Conservation (phyloP, 92 coral and sea anemone genomes). For the Umimayanthus chanpuru region DNA sequence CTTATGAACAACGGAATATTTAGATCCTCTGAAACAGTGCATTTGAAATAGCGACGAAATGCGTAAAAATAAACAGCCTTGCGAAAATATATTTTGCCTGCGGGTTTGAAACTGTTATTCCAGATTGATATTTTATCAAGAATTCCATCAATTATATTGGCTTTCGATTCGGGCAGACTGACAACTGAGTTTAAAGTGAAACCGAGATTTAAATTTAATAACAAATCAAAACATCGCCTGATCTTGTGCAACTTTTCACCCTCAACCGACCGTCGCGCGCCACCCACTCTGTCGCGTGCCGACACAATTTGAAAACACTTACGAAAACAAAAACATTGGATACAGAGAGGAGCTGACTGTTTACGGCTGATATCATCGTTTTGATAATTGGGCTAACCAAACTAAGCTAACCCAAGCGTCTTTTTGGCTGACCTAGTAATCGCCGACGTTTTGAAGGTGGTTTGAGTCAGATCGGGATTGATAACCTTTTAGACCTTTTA, state of each 20-base stretch:
- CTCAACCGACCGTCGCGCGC: not conserved
- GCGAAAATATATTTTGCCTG: too few relatives aligned
- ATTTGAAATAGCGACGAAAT: too few relatives aligned
- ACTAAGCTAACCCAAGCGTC: not conserved
- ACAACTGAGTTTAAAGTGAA: not conserved
- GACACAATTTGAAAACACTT: conserved; percentile 33
- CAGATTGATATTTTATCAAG: too few relatives aligned
- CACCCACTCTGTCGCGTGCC: conserved; percentile 37
- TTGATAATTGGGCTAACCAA: not conserved
- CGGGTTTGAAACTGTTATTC: too few relatives aligned
- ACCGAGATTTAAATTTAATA: not conserved
- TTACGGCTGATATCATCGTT: not conserved
- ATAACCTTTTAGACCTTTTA: too few relatives aligned
- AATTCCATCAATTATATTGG: too few relatives aligned
- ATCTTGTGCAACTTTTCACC: not conserved
- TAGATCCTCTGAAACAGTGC: too few relatives aligned
- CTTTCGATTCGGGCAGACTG: not conserved
- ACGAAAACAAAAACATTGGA: not conserved
- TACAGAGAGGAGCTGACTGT: not conserved
- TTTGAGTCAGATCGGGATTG: too few relatives aligned
- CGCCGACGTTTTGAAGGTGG: not conserved
- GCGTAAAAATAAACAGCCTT: too few relatives aligned
- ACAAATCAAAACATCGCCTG: not conserved
- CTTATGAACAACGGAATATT: too few relatives aligned
- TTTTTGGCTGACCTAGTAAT: not conserved